Evolutionary conservation across 2,797 vertebrate genomes (phyloP).

Genomic region (Macroramphosus scolopax): DNA sequence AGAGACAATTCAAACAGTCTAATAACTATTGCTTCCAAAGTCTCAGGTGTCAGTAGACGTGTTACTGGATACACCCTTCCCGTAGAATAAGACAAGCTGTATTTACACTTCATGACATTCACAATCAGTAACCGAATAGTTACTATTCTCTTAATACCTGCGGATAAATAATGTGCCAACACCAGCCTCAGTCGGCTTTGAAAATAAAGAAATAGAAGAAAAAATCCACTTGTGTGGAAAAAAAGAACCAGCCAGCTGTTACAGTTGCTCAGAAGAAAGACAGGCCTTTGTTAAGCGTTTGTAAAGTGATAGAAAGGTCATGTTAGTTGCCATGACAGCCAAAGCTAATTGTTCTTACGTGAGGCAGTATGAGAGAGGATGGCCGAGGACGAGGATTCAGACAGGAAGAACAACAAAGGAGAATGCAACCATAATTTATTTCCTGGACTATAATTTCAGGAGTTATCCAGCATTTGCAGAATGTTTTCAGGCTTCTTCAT

Average conservation of each 20-base stretch:
- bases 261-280: constrained; percentile 29
- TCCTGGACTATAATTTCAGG: neutral
- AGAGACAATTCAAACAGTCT: too few relatives aligned
- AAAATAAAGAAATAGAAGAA: too few relatives aligned
- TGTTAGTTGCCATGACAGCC: constrained; percentile 64
- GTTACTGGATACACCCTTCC: too few relatives aligned
- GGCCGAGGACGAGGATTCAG: constrained; percentile 29
- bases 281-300: constrained; percentile 22
- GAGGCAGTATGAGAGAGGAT: constrained; percentile 26
- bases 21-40: neutral
- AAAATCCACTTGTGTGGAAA: constrained; percentile 3
- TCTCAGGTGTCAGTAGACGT: neutral
- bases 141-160: constrained; percentile 1
- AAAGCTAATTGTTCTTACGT: constrained; percentile 36
- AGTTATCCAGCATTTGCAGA: neutral
- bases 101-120: constrained; percentile 2
- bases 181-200: neutral
- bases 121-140: neutral
- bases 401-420: constrained; percentile 38
- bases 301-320: constrained; percentile 57
- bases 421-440: constrained; percentile 9
- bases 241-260: constrained; percentile 24
- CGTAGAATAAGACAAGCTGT: too few relatives aligned
- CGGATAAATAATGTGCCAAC: neutral
- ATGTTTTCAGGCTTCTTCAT: too few relatives aligned